phyloP scores from a whole-genome alignment of 2,888 invertebrate genomes.

The Drosophila multiciliata region DNA sequence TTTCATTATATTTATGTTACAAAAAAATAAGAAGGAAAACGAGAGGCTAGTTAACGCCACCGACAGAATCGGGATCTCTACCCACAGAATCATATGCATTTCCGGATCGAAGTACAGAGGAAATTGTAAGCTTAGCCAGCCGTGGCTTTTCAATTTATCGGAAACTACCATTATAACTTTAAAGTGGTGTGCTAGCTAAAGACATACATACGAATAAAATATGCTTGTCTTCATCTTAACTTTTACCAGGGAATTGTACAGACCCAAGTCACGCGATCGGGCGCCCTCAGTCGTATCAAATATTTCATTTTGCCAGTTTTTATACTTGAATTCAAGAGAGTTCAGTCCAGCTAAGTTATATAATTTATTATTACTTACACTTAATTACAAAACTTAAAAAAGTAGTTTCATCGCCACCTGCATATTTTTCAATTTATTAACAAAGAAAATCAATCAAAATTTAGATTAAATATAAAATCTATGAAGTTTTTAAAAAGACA shows the following conservation, averaged over 20 bases:
- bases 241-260: conserved; percentile 23
- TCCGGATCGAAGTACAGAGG: conserved; percentile 25
- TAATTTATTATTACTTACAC: conserved; percentile 33
- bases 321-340: conserved; percentile 42
- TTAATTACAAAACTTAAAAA: conserved; percentile 1
- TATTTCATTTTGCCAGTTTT: conserved; percentile 34
- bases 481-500: too few relatives aligned
- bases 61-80: neutral
- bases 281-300: conserved; percentile 49
- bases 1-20: neutral
- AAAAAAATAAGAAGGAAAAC: neutral
- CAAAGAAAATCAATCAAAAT: neutral
- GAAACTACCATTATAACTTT: conserved; percentile 7
- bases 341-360: conserved; percentile 62
- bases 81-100: neutral
- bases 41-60: neutral
- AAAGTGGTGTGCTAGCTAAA: neutral
- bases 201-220: neutral
- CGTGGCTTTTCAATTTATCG: conserved; percentile 25
- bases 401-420: neutral
- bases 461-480: neutral
- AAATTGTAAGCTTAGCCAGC: conserved; percentile 34
- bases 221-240: conserved; percentile 6
- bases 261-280: conserved; percentile 49
- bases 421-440: neutral